Evolutionary conservation across 2,113 vertebrate species (phyloP), one percentile per base, ranked within the genome.

Genomic region (Vanacampus margaritifer): DNA sequence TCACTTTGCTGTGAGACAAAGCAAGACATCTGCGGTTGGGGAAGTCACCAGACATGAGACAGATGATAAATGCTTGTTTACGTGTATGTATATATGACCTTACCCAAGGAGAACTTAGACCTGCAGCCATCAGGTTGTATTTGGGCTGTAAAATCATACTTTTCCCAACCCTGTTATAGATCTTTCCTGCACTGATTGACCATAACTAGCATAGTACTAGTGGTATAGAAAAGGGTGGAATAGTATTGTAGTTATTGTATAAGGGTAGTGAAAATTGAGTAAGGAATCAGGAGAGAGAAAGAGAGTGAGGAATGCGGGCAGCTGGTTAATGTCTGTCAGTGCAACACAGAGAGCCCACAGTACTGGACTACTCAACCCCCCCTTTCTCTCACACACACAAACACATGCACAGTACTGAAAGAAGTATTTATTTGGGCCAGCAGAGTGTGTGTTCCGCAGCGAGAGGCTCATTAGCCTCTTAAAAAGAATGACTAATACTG

Each of bases 301-400:
- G 69, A 74, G 67, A 59, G 79, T 79, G 80, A 86, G 87, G 85
- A 88, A 86, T 84, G 79, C 70, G 73, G 76, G 81, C 79, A 87
- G 86, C 84, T 90, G 88, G 84, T 86, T 87, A 85, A 79, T 87
- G 87, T 86, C 85, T 86, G 85, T 88, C 87, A 87, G 72, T 83
- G 80, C 79, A 73, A 75, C 80, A 87, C 83, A 88, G 87, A 87
- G 84, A 77, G 75, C 60, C 84, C 83, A 88, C 88, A 87, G 82
- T 85, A 74, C 78, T 87, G 63, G 56, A 78, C 81, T 72, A 67
- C 68, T 48, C 75, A 35, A 51, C 65, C 35, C 67, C 51, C 66
- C 67, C 69, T 61, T 65, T 54, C 63, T 64, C 74, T 64, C 54
- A 46, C 59, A 62, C 37, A 71, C 67, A 69, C 54, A 41, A 50